These are phyloP conservation scores for Nymphalis io DNA, from an alignment of 1,140 invertebrate genomes.

Conservation along the genomic window DNA sequence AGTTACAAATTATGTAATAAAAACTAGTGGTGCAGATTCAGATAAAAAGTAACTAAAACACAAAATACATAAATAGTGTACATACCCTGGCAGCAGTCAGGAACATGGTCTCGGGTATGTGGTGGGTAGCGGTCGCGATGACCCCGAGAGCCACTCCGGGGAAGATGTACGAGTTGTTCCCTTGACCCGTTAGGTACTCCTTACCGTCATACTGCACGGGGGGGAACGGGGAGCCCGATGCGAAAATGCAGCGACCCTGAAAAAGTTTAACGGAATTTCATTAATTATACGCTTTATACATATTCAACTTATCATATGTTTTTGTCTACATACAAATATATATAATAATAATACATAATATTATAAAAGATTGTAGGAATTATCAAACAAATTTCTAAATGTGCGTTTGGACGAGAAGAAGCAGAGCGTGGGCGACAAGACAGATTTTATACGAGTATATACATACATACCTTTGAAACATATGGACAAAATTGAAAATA, in stretches of 20 bases:
- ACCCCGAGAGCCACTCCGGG: constrained; percentile 96
- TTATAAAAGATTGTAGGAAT: too few relatives aligned
- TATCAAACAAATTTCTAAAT: too few relatives aligned
- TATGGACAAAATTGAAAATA: too few relatives aligned
- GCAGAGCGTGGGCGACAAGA: too few relatives aligned
- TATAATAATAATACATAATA: too few relatives aligned
- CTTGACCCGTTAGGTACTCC: constrained; percentile 93
- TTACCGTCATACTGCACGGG: constrained; percentile 89
- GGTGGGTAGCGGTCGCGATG: constrained; percentile 91
- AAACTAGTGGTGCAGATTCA: too few relatives aligned
- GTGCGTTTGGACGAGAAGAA: too few relatives aligned
- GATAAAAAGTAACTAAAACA: background rate
- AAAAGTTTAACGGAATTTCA: background rate
- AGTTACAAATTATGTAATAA: too few relatives aligned
- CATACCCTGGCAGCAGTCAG: constrained; percentile 92
- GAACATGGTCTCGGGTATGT: constrained; percentile 95
- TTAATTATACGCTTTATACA: background rate
- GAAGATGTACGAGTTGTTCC: constrained; percentile 98
- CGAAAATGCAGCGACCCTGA: constrained; percentile 56
- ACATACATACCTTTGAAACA: too few relatives aligned
- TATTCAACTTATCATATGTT: too few relatives aligned
- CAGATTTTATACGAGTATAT: too few relatives aligned
- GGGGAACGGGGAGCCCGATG: constrained; percentile 95
- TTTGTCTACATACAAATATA: too few relatives aligned
- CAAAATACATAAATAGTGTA: background rate